Evolutionary conservation across 1,140 invertebrate genomes (phyloP).

Genomic region (Melanaphis sacchari): DNA sequence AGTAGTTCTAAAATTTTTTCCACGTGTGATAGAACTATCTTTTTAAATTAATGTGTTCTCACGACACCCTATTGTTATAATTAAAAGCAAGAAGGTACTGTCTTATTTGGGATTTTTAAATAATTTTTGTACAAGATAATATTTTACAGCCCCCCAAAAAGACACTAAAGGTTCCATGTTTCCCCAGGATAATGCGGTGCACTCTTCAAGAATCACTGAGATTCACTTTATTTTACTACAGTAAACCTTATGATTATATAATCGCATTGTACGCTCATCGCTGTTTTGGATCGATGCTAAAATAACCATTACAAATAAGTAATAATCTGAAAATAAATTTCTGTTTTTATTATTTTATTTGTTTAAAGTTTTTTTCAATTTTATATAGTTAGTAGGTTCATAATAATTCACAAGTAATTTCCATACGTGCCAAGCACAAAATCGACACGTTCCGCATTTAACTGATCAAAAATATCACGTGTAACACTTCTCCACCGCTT

Average conservation of each 20-base stretch:
- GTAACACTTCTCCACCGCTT: background rate
- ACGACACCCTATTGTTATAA: background rate
- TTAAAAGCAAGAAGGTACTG: background rate
- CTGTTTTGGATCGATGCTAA: background rate
- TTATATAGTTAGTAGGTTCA: background rate
- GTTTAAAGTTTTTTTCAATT: background rate
- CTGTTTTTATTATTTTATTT: background rate
- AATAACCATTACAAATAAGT: background rate
- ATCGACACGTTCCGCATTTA: background rate
- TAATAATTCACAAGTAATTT: background rate
- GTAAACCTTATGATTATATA: background rate
- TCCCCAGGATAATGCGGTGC: background rate
- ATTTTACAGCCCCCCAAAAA: too few relatives aligned
- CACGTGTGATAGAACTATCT: background rate
- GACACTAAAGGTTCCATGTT: background rate
- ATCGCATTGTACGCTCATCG: background rate
- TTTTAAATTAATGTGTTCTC: background rate
- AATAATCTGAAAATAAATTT: background rate
- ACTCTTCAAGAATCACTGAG: background rate
- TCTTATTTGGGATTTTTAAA: background rate
- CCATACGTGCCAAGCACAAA: background rate
- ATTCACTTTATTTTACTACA: background rate
- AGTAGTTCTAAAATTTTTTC: background rate
- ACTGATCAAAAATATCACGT: background rate
- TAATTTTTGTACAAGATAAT: background rate